Evolutionary conservation across 1,140 invertebrate species (phyloP).

Genomic region (Drosophila lacertosa): DNA sequence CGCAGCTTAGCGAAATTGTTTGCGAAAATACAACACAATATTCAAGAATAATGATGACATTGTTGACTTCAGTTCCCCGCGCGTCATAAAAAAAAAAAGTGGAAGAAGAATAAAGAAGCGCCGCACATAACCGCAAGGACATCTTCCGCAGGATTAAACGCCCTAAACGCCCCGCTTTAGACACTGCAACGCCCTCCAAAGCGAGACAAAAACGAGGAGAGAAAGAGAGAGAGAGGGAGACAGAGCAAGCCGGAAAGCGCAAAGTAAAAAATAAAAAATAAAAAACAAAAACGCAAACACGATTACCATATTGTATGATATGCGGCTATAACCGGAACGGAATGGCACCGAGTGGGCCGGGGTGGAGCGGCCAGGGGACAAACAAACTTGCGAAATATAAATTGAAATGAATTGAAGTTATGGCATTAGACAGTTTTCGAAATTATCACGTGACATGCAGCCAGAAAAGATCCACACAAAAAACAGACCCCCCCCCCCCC

Average conservation of each 20-base stretch:
- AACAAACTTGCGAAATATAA: slow-evolving; percentile 74
- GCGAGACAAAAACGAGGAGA: no score
- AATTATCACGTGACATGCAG: slow-evolving; percentile 77
- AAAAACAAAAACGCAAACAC: slow-evolving; percentile 65
- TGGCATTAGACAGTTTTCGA: slow-evolving; percentile 76
- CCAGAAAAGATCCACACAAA: background rate
- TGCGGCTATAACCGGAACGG: slow-evolving; percentile 69
- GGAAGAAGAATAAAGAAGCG: slow-evolving; percentile 22
- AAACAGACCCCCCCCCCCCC: slow-evolving; percentile 3
- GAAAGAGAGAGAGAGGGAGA: slow-evolving; percentile 10
- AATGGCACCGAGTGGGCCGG: slow-evolving; percentile 4
- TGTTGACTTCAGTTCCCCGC: slow-evolving; percentile 78
- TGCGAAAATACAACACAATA: slow-evolving; percentile 83
- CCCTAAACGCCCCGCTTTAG: slow-evolving; percentile 79
- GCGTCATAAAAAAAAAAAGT: slow-evolving; percentile 59
- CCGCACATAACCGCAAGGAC: slow-evolving; percentile 73
- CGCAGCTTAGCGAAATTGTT: slow-evolving; percentile 81
- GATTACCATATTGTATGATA: slow-evolving; percentile 82
- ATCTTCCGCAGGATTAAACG: slow-evolving; percentile 82
- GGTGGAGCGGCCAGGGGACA: no score
- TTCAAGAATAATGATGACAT: slow-evolving; percentile 83
- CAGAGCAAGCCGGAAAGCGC: slow-evolving; percentile 35
- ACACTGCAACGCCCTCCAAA: slow-evolving; percentile 74
- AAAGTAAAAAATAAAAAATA: slow-evolving; percentile 23
- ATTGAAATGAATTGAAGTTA: slow-evolving; percentile 83